Conservation (phyloP, 2,888 invertebrate genomes). For the Drosophila subsilvestris region DNA sequence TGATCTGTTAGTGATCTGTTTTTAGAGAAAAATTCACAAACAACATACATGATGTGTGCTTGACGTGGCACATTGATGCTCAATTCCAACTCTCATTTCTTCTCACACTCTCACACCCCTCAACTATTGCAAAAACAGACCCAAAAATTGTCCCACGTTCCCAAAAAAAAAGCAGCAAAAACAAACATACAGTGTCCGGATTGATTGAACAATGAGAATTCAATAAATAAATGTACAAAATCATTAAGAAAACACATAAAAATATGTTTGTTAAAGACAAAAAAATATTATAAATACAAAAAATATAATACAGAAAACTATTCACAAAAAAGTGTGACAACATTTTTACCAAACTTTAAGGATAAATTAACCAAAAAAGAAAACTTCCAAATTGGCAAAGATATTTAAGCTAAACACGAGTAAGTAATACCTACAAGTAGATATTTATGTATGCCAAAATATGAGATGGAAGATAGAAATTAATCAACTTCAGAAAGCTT, state of each 20-base stretch:
- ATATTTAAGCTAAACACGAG: constrained; percentile 12
- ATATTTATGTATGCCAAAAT: neutral
- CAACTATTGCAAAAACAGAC: constrained; percentile 10
- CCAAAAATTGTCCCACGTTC: constrained; percentile 68
- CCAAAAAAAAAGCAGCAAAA: constrained; percentile 40
- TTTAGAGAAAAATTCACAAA: too few relatives aligned
- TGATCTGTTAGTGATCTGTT: neutral
- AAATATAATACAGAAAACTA: constrained; percentile 34
- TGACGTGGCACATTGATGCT: too few relatives aligned
- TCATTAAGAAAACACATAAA: constrained; percentile 67
- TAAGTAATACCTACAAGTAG: too few relatives aligned
- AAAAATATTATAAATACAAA: constrained; percentile 27
- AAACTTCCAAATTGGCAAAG: constrained; percentile 10
- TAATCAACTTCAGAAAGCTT: constrained; percentile 32
- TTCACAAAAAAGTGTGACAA: constrained; percentile 47
- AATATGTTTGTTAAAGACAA: constrained; percentile 35
- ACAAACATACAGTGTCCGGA: constrained; percentile 30
- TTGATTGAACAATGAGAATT: constrained; percentile 50
- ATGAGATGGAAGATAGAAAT: constrained; percentile 10
- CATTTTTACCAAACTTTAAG: constrained; percentile 8
- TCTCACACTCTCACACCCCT: constrained; percentile 21
- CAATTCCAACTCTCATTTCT: constrained; percentile 4
- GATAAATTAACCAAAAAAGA: constrained; percentile 10
- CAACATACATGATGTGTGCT: neutral
- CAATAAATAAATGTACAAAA: constrained; percentile 56